Evolutionary conservation across 2,113 vertebrate genomes (phyloP), one percentile per base, ranked within the genome.

Genomic region (Mobula hypostoma): DNA sequence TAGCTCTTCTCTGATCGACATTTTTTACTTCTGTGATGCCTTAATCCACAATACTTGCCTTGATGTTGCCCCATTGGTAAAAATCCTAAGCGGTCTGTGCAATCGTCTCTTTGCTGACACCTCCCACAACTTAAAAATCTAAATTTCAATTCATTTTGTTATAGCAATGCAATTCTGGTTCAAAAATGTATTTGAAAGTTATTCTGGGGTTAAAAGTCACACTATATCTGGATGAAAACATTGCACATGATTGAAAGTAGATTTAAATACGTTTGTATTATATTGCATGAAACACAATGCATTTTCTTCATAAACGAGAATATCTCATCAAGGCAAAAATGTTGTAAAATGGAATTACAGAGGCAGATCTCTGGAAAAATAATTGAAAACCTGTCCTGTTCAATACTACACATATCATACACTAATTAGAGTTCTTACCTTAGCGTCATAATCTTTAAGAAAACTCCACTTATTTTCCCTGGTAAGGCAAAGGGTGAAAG

Each of bases 391-490:
- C 5, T 19, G 7, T 90, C 61, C 17, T 90, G 24, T 21, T 61
- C 58, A 21, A 85, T 24, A 58, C 2, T 82, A 83, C 56, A 83
- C 40, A 21, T 19, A 29, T 93, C 56, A 83, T 70, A 21, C 17
- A 56, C 74, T 93, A 48, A 87, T 83, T 94, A 78, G 48, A 83
- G 66, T 61, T 63, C 97, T 97, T 97, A 98, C 97, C 97, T 96
- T 94, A 87, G 97, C 95, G 95, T 98, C 97, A 68, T 96, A 97
- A 94, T 97, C 96, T 94, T 95, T 97, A 77, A 98, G 96, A 95
- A 98, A 98, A 94, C 95, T 96, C 97, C 98, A 98, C 21, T 97
- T 98, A 95, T 97, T 97, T 94, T 97, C 95, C 97, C 98, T 98
- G 96, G 83, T 94, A 72, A 5, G 88, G 92, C 11, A 1, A 63